These are phyloP conservation scores for Leptothorax acervorum DNA, from an alignment of 2,888 invertebrate species.

Conservation along the genomic window DNA sequence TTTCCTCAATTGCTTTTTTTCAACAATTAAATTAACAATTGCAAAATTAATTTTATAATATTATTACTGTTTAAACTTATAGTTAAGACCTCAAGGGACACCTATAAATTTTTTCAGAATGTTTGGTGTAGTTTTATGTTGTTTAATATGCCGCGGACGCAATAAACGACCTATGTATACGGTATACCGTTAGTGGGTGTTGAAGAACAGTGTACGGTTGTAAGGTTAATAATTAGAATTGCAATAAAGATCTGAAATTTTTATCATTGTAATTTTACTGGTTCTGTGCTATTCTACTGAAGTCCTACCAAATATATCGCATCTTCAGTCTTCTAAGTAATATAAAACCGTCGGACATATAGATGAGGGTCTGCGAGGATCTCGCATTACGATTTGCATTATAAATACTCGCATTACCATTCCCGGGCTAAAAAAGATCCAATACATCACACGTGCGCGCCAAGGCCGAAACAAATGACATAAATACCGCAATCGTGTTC, in stretches of 20 bases:
- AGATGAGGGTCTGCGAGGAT: background rate
- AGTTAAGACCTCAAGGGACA: too few relatives aligned
- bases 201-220: too few relatives aligned
- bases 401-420: slow-evolving; percentile 39
- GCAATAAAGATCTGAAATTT: background rate
- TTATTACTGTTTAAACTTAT: too few relatives aligned
- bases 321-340: background rate
- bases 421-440: slow-evolving; percentile 10
- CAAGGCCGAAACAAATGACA: slow-evolving; percentile 35
- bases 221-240: background rate
- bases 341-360: background rate
- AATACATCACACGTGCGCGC: slow-evolving; percentile 1
- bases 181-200: too few relatives aligned
- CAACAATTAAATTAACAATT: too few relatives aligned
- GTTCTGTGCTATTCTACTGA: background rate
- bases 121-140: too few relatives aligned
- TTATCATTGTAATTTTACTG: background rate
- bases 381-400: slow-evolving; percentile 14
- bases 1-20: too few relatives aligned
- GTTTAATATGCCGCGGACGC: too few relatives aligned
- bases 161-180: too few relatives aligned
- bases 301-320: background rate
- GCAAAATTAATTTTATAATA: too few relatives aligned
- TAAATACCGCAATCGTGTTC: slow-evolving; percentile 13
- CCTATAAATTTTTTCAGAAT: too few relatives aligned